Evolutionary conservation across 2,113 vertebrate genomes (phyloP).

Genomic region (Paramisgurnus dabryanus): DNA sequence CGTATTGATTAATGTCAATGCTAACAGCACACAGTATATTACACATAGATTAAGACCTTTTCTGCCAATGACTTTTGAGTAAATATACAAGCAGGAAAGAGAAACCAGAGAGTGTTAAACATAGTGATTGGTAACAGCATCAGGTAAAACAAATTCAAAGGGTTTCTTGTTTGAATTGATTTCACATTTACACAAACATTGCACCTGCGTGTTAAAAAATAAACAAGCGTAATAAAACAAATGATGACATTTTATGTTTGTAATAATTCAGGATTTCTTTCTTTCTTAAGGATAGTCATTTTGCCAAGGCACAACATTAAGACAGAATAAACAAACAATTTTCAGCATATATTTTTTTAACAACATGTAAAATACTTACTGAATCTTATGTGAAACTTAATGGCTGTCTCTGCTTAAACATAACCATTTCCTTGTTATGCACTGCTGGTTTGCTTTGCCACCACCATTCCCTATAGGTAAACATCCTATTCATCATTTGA

Average conservation of each 20-base stretch:
- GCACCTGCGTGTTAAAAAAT: no score
- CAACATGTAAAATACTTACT: neutral
- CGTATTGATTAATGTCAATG: slow-evolving; percentile 75
- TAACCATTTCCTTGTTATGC: neutral
- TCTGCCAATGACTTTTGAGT: slow-evolving; percentile 61
- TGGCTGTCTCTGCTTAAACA: neutral
- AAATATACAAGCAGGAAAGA: neutral
- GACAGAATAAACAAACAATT: neutral
- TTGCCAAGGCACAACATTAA: neutral
- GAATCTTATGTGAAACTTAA: neutral
- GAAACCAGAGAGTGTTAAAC: no score
- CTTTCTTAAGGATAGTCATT: neutral
- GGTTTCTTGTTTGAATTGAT: no score
- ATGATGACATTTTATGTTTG: no score
- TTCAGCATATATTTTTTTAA: no score
- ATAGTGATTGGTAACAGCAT: no score
- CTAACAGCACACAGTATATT: slow-evolving; percentile 69
- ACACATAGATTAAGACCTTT: slow-evolving; percentile 70
- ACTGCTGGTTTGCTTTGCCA: neutral
- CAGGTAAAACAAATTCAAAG: no score
- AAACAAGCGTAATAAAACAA: no score
- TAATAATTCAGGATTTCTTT: slow-evolving; percentile 1
- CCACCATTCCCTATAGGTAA: no score
- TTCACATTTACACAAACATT: no score
- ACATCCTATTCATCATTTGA: no score